These are phyloP conservation scores for Catostomus latipinnis DNA, from an alignment of 2,797 vertebrate species.

Conservation along the genomic window DNA sequence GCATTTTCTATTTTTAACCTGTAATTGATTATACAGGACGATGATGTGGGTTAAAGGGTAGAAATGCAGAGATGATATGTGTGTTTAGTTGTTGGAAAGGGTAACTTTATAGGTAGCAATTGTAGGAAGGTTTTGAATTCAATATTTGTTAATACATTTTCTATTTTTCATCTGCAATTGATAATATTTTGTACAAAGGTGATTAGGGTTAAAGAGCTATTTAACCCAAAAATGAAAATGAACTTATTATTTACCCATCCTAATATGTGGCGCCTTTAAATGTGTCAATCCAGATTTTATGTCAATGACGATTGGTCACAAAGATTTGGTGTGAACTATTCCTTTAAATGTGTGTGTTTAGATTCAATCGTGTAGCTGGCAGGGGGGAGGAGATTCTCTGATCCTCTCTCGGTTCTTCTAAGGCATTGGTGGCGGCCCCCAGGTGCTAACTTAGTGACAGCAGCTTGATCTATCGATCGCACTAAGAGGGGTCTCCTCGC, in stretches of 20 bases:
- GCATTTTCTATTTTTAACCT: conserved; percentile 41
- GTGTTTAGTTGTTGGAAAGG: conserved; percentile 6
- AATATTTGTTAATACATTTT: neutral
- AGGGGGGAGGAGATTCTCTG: conserved; percentile 68
- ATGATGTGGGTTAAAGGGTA: conserved; percentile 40
- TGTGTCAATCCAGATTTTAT: no score
- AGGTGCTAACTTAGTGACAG: conserved; percentile 94
- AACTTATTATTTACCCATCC: no score
- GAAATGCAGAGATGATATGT: neutral
- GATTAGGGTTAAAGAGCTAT: conserved; percentile 5
- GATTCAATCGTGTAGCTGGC: conserved; percentile 23
- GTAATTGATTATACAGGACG: conserved; percentile 42
- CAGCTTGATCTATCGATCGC: conserved; percentile 96
- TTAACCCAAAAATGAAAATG: no score
- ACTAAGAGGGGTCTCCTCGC: conserved; percentile 86
- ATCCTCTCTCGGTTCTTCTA: conserved; percentile 73
- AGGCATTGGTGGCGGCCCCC: conserved; percentile 83
- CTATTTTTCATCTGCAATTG: conserved; percentile 16
- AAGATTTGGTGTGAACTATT: no score
- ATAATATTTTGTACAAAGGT: conserved; percentile 4
- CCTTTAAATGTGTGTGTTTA: conserved; percentile 30
- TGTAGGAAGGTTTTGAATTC: conserved; percentile 1
- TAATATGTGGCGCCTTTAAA: no score
- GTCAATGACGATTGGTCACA: no score
- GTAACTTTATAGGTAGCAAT: neutral